Evolutionary conservation across 2,113 vertebrate species (phyloP).

Genomic region (Prietella phreatophila): DNA sequence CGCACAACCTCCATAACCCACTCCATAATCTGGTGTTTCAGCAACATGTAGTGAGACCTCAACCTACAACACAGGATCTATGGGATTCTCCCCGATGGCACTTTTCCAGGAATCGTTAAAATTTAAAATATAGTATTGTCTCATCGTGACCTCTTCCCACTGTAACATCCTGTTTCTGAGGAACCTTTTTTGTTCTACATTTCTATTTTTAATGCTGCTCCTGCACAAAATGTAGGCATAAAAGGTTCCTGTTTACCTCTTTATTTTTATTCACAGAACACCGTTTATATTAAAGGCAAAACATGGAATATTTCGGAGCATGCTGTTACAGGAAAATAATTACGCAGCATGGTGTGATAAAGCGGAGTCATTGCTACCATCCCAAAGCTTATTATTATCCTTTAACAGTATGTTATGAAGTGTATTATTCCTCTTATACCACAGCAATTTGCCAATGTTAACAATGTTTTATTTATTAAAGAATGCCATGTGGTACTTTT

Average conservation of each 20-base stretch:
- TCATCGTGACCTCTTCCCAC: constrained; percentile 2
- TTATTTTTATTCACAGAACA: not conserved
- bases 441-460: not conserved
- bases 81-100: not conserved
- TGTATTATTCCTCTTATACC: not conserved
- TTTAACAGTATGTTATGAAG: not conserved
- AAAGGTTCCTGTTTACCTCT: constrained; percentile 1
- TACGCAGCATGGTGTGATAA: not conserved
- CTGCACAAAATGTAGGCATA: not conserved
- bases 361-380: not conserved
- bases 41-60: not conserved
- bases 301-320: not conserved
- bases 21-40: constrained; percentile 13
- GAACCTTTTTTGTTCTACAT: not conserved
- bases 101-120: constrained; percentile 19
- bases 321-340: not conserved
- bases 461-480: not conserved
- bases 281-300: not conserved
- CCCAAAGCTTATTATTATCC: not conserved
- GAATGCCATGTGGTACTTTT: not conserved
- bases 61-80: not conserved
- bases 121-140: constrained; percentile 8
- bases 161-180: constrained; percentile 3
- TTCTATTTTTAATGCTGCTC: constrained; percentile 7
- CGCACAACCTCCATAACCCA: not conserved